Evolutionary conservation across 1,140 invertebrate genomes (phyloP), one percentile per base, ranked within the genome.

Genomic region (Rhopalosiphum padi): DNA sequence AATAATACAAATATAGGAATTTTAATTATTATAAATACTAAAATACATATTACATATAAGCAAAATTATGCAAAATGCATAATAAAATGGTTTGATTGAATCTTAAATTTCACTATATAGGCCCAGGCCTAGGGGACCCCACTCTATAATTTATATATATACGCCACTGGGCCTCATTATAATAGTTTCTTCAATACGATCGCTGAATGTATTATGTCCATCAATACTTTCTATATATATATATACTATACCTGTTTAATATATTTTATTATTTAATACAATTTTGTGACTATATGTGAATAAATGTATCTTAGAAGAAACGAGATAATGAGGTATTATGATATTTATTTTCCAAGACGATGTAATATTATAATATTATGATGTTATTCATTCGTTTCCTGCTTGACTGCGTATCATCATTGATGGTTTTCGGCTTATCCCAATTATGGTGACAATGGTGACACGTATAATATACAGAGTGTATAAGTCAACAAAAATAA

Each of bases 111-210:
- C 2, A 41, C 41, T 41, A 41, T 41, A 37, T 37, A 37, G 37
- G 37, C 37, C 37, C 2, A 37, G 37, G 37, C 2, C 37, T 37
- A 37, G 37, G 37, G 37, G 37, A 37, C n/a, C n/a, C n/a, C n/a
- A n/a, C n/a, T n/a, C n/a, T n/a, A n/a, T n/a, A 2, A 2, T 1
- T 1, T 1, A 1, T 37, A 1, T 37, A 37, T 37, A 41, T 4
- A 41, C 41, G 41, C 1, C 41, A 41, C 41, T 41, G 41, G 41
- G 41, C 41, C 41, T 41, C 8, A 46, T 46, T 46, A 46, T 46
- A 46, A 15, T 48, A 86, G 30, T 86, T 46, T 46, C 43, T 30
- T 86, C 43, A 11, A 23, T 83, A 83, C 22, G 21, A 46, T 46
- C 11, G 46, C 11, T 25, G 23, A 6, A 88, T 48, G 37, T 46